These are phyloP conservation scores for Apostichopus parvimensis DNA, from an alignment of 35 echinoderm and acorn worm species.

Conservation along the genomic window DNA sequence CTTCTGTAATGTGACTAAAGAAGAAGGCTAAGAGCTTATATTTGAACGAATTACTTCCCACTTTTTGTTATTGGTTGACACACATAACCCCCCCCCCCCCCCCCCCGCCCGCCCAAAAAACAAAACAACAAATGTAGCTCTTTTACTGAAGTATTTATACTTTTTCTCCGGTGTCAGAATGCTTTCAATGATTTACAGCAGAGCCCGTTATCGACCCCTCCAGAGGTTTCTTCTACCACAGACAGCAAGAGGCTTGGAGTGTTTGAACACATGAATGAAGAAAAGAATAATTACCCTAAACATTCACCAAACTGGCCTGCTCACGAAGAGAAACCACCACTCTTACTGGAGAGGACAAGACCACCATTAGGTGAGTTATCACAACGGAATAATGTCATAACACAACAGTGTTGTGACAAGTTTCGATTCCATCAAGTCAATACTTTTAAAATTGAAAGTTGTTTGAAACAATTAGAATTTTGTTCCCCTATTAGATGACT, in stretches of 20 bases:
- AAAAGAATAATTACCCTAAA: conserved; percentile 63
- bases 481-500: too few species aligned
- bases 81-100: too few species aligned
- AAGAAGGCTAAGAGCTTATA: too few species aligned
- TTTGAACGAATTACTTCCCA: too few species aligned
- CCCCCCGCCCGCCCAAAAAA: too few species aligned
- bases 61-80: too few species aligned
- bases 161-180: background rate
- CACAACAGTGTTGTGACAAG: too few species aligned
- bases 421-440: too few species aligned
- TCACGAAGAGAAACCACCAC: conserved; percentile 56
- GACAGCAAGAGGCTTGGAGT: conserved; percentile 59
- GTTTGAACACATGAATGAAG: conserved; percentile 92
- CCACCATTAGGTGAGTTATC: conserved; percentile 80
- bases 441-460: too few species aligned
- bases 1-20: background rate
- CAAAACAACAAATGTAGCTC: background rate
- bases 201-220: background rate
- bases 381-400: too few species aligned
- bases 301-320: conserved; percentile 86
- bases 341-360: conserved; percentile 68
- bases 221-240: background rate
- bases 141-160: background rate
- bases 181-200: background rate
- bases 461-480: too few species aligned